These are phyloP conservation scores for Xanthia togata DNA, from an alignment of 2,888 invertebrate species.

Conservation along the genomic window DNA sequence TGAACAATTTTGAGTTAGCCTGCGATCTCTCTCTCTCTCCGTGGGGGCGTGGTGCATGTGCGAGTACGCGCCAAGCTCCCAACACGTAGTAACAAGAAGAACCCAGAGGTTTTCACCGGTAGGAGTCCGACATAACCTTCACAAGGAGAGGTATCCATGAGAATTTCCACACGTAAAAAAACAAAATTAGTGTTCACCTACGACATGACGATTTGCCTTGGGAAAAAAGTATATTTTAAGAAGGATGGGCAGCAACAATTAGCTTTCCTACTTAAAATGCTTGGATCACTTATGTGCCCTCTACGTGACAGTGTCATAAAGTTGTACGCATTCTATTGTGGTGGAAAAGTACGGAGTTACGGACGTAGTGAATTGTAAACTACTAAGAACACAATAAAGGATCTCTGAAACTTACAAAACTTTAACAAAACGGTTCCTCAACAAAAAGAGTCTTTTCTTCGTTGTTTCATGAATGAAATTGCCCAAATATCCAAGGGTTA, in stretches of 20 bases:
- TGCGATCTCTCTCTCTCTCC: no score
- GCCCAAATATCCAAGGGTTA: slow-evolving; percentile 1
- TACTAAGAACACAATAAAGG: background rate
- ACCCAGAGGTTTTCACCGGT: no score
- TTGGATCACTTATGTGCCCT: background rate
- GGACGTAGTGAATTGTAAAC: background rate
- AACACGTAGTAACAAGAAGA: no score
- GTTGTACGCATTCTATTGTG: background rate
- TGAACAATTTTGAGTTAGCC: background rate
- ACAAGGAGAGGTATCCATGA: background rate
- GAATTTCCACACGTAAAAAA: background rate
- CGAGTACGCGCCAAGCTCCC: background rate
- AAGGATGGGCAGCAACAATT: background rate
- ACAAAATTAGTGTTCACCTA: background rate
- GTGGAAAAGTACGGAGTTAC: background rate
- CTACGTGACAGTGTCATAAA: no score
- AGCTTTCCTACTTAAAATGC: no score
- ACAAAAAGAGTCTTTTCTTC: background rate
- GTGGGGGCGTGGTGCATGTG: background rate
- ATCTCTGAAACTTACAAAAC: background rate
- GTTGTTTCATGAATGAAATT: slow-evolving; percentile 14
- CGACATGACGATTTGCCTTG: background rate
- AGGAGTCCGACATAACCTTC: background rate
- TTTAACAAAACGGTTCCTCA: slow-evolving; percentile 19
- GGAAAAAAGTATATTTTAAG: background rate